phyloP scores from a whole-genome alignment of 2,797 vertebrate genomes.

The Rhyacichthys aspro region DNA sequence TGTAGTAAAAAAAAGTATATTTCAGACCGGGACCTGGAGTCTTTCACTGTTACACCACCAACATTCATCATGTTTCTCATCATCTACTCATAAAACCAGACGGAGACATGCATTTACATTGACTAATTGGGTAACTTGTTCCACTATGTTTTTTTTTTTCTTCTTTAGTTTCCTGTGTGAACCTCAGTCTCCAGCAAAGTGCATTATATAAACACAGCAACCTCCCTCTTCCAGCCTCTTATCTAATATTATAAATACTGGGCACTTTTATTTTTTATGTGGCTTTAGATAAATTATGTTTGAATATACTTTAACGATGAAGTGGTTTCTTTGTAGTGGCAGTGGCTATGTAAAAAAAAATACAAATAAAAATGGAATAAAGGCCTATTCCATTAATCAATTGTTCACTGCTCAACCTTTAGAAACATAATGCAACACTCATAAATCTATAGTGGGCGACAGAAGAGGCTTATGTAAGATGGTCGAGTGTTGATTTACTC shows the following conservation, averaged over 20 bases:
- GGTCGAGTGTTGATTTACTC: neutral
- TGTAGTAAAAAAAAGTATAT: conserved; percentile 9
- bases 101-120: conserved; percentile 41
- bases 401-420: no score
- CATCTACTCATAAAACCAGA: conserved; percentile 25
- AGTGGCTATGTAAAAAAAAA: no score
- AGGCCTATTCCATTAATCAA: neutral
- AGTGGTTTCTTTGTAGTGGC: no score
- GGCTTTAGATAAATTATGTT: neutral
- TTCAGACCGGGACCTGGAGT: conserved; percentile 37
- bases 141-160: conserved; percentile 10
- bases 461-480: neutral
- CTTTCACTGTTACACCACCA: conserved; percentile 59
- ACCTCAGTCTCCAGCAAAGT: neutral
- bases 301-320: neutral
- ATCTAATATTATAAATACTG: no score
- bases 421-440: neutral
- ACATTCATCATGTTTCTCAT: conserved; percentile 27
- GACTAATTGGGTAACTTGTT: neutral
- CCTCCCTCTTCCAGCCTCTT: no score
- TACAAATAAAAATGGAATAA: neutral
- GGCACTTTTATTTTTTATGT: no score
- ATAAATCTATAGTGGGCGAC: neutral
- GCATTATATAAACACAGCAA: neutral
- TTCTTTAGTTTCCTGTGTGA: neutral